Evolutionary conservation across 1,140 invertebrate genomes (phyloP), one percentile per base, ranked within the genome.

Genomic region (Anastrepha obliqua): DNA sequence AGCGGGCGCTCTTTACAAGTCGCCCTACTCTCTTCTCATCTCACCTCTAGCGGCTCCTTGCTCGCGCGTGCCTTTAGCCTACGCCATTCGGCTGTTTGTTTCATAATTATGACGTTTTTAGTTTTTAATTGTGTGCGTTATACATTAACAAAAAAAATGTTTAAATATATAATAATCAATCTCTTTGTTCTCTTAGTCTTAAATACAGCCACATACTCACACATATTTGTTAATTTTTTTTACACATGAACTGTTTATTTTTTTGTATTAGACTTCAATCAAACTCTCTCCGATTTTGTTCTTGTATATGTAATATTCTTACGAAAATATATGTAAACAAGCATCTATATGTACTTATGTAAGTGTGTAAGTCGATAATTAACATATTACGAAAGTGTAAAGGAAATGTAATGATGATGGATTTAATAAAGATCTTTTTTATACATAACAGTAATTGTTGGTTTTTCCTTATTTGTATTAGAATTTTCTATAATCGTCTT

Each of bases 111-210:
- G 9, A 55, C 55, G 11, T 81, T 29, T 4, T 55, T 74, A 29
- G 17, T 65, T 70, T 81, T 29, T 55, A 51, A 55, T 55, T 58
- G 47, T 51, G 42, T 81, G 74, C 74, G 74, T 81, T 81, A 81
- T 81, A 3, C 74, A 81, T 74, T n/a, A 74, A 47, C 39, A 81
- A 81, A 81, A 55, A 55, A 81, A 74, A 74, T 42, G 20, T 55
- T 8, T 29, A 81, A 58, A 81, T 55, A 29, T 20, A 74, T 81
- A 81, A 29, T 64, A 29, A 44, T 70, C 64, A 51, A 11, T 67
- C 62, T 67, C 64, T 70, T 51, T 70, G 51, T 87, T 87, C 62
- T 87, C 86, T 70, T 81, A 81, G 74, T 81, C 29, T 81, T 81
- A 29, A 74, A 20, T 81, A 55, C 74, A 81, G 47, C 29, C 47